Percentiles rank a stretch among this genome's conserved stretches.
Evolutionary conservation across 2,888 invertebrate species (phyloP).

Genomic region (Escarpia spicata): DNA sequence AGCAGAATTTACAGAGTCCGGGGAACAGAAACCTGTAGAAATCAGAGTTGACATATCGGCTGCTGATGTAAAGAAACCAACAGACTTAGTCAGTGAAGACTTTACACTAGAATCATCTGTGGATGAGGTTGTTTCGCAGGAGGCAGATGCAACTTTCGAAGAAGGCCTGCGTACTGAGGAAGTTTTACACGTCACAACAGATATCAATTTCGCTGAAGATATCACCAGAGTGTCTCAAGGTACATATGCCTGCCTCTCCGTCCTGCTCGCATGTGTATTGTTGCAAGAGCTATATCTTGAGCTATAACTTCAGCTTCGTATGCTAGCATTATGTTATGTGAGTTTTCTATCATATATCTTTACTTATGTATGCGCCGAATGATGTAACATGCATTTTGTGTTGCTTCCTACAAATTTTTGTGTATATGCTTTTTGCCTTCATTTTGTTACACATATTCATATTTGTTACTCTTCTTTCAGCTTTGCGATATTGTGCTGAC

Average conservation of each 20-base stretch:
- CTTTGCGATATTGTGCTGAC: not conserved
- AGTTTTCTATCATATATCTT: not conserved
- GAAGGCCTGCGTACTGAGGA: not conserved
- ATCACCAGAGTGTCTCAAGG: not conserved
- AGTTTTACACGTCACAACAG: not conserved
- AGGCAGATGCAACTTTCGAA: not conserved
- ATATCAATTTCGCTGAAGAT: not conserved
- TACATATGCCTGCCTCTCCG: not conserved
- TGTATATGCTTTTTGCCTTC: not conserved
- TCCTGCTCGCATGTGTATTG: not conserved
- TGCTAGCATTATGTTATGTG: not conserved
- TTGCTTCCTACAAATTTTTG: not conserved
- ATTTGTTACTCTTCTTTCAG: not conserved
- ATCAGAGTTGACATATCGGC: not conserved
- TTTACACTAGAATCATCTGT: not conserved
- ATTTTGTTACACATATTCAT: not conserved
- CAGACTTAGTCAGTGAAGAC: not conserved
- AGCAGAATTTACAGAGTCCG: not conserved
- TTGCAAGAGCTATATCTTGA: not conserved
- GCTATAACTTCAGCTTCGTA: not conserved
- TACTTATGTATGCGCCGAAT: not conserved
- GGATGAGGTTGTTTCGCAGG: not conserved
- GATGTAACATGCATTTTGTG: not conserved
- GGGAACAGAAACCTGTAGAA: not conserved
- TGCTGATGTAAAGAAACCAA: not conserved